A percentile compares a stretch with the other conserved stretches of the same genome.
Evolutionary conservation across 1,140 invertebrate genomes (phyloP).

Genomic region (Phthorimaea operculella): DNA sequence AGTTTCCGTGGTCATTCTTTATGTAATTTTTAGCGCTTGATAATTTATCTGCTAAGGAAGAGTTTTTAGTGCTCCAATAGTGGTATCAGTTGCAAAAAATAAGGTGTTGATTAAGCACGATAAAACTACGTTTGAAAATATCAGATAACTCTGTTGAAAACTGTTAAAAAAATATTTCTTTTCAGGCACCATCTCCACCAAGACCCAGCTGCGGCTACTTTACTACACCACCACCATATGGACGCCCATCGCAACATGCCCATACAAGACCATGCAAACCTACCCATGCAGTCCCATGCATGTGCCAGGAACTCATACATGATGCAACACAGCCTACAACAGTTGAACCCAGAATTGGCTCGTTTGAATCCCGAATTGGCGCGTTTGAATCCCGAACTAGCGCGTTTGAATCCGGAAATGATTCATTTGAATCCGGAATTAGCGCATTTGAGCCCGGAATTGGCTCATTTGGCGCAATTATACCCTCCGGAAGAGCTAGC

Average conservation of each 20-base stretch:
- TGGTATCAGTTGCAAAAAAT: too few species aligned
- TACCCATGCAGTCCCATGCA: constrained; percentile 33
- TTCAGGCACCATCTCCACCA: constrained; percentile 56
- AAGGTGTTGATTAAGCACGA: too few species aligned
- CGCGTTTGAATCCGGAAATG: constrained; percentile 33
- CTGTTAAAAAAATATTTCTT: constrained; percentile 7
- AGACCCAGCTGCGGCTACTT: constrained; percentile 50
- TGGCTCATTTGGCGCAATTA: constrained; percentile 27
- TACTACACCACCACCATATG: constrained; percentile 58
- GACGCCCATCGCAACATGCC: constrained; percentile 42
- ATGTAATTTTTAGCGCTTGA: too few species aligned
- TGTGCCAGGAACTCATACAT: constrained; percentile 43
- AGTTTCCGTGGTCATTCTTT: too few species aligned
- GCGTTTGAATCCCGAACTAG: constrained; percentile 33
- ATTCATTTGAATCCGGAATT: constrained; percentile 30
- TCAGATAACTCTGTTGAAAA: too few species aligned
- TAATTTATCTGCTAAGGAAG: too few species aligned
- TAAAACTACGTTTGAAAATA: too few species aligned
- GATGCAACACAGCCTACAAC: constrained; percentile 25
- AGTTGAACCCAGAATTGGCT: constrained; percentile 25
- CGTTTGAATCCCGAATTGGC: constrained; percentile 22
- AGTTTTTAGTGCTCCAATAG: too few species aligned
- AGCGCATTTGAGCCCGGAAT: constrained; percentile 30
- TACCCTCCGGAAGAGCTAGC: constrained; percentile 39
- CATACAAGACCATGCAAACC: constrained; percentile 35